A percentile compares a stretch with the other conserved stretches of the same genome.
These are phyloP conservation scores for Nyctalus aviator DNA, from an alignment of 2,797 vertebrate genomes.

Conservation along the genomic window DNA sequence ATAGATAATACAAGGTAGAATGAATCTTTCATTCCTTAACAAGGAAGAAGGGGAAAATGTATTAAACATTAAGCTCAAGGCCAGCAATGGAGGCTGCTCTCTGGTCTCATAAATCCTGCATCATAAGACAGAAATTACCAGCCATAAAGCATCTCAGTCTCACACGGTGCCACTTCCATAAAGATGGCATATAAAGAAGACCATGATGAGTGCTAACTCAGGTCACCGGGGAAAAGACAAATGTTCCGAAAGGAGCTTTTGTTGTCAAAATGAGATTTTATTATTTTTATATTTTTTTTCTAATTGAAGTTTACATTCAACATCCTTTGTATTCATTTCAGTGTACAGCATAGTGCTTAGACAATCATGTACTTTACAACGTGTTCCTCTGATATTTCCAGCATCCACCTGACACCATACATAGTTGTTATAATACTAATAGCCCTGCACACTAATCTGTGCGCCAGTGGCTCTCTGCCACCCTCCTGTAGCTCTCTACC, in stretches of 20 bases:
- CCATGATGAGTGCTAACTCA: slow-evolving; percentile 55
- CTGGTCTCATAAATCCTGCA: slow-evolving; percentile 61
- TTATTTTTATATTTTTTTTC: not conserved
- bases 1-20: slow-evolving; percentile 33
- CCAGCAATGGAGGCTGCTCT: not conserved
- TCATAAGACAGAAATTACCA: slow-evolving; percentile 73
- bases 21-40: slow-evolving; percentile 48
- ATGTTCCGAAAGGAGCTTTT: slow-evolving; percentile 52
- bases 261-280: slow-evolving; percentile 45
- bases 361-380: not conserved
- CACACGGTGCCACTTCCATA: slow-evolving; percentile 64
- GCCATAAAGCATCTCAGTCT: slow-evolving; percentile 75
- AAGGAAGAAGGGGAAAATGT: not conserved
- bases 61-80: not conserved
- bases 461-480: too few relatives aligned
- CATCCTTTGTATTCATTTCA: not conserved
- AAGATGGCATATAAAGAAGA: slow-evolving; percentile 41
- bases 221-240: slow-evolving; percentile 20
- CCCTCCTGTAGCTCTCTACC: too few relatives aligned
- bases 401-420: too few relatives aligned
- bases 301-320: not conserved
- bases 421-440: not conserved
- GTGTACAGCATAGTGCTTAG: not conserved
- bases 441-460: too few relatives aligned
- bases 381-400: not conserved